These are phyloP conservation scores for Planococcus citri DNA, from an alignment of 1,140 invertebrate species.

Conservation along the genomic window DNA sequence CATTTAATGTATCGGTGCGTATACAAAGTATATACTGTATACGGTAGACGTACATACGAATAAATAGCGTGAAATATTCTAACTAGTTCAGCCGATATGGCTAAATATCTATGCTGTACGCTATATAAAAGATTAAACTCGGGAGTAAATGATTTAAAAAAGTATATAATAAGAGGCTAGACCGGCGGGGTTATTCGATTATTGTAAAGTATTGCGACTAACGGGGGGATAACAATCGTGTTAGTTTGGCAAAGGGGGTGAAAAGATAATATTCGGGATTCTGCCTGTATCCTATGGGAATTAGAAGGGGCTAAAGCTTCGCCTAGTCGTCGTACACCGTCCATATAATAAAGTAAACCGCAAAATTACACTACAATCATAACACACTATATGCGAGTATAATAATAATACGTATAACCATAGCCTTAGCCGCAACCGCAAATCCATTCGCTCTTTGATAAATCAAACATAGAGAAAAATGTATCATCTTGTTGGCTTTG, in stretches of 20 bases:
- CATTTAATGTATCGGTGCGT: too few relatives aligned
- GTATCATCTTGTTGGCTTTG: neutral
- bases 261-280: neutral
- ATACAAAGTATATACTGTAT: too few relatives aligned
- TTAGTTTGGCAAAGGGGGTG: neutral
- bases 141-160: too few relatives aligned
- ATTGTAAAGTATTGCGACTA: neutral
- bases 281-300: neutral
- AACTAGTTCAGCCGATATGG: too few relatives aligned
- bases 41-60: too few relatives aligned
- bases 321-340: neutral
- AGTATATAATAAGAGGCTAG: too few relatives aligned
- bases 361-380: conserved; percentile 3
- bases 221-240: neutral
- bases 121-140: too few relatives aligned
- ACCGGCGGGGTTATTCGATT: neutral
- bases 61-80: too few relatives aligned
- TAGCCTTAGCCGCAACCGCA: neutral
- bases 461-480: conserved; percentile 4
- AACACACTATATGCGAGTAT: too few relatives aligned
- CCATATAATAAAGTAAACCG: neutral
- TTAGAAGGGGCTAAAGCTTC: neutral
- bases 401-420: too few relatives aligned
- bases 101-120: too few relatives aligned
- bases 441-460: conserved; percentile 6